A percentile compares a stretch with the other conserved stretches of the same genome.
phyloP scores from a whole-genome alignment of 2,797 vertebrate species.

The Hydrophis major region DNA sequence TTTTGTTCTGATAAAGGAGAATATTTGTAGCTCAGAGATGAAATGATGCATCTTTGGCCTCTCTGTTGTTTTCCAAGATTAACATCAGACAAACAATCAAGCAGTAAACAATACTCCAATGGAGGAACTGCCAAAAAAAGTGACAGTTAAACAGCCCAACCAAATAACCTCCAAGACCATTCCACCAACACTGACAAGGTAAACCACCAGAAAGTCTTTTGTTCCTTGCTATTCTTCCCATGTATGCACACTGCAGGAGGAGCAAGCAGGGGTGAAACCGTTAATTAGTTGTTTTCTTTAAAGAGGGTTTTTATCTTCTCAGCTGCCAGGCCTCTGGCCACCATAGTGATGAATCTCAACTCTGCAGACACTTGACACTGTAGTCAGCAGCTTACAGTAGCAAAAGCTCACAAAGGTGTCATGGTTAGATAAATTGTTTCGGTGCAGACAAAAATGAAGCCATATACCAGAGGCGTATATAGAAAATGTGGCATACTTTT shows the following conservation, averaged over 20 bases:
- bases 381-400: background rate
- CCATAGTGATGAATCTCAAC: background rate
- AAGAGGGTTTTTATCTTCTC: background rate
- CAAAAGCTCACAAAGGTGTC: background rate
- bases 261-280: background rate
- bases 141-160: background rate
- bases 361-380: background rate
- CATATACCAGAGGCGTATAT: background rate
- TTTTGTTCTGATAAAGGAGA: background rate
- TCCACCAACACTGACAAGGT: background rate
- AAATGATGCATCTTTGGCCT: background rate
- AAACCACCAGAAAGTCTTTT: background rate
- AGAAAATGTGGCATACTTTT: background rate
- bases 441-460: background rate
- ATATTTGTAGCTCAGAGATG: background rate
- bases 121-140: background rate
- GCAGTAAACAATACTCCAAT: background rate
- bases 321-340: background rate
- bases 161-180: background rate
- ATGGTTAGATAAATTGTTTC: background rate
- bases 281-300: background rate
- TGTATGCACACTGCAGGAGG: background rate
- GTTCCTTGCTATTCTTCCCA: background rate
- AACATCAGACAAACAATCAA: background rate
- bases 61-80: background rate